Conservation (phyloP, 2,888 invertebrate species). For the Sacculina carcini region DNA sequence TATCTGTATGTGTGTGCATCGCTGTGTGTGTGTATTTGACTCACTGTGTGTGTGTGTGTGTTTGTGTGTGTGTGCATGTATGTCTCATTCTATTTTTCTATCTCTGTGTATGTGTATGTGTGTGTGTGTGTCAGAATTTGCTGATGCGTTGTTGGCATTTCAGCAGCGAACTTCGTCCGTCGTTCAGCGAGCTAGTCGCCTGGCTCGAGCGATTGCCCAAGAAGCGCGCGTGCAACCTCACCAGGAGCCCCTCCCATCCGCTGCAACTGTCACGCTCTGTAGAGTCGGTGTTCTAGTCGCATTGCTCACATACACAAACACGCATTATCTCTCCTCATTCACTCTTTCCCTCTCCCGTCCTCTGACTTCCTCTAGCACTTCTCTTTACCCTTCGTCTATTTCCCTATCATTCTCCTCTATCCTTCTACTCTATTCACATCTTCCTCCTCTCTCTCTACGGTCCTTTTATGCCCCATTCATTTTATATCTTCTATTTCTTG, state of each 20-base stretch:
- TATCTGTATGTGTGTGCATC: neutral
- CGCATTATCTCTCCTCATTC: neutral
- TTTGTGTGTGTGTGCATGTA: slow-evolving; percentile 7
- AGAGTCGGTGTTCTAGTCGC: slow-evolving; percentile 58
- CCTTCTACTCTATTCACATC: too few species aligned
- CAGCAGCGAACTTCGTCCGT: slow-evolving; percentile 55
- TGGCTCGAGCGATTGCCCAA: slow-evolving; percentile 76
- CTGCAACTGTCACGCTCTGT: slow-evolving; percentile 85
- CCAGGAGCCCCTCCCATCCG: slow-evolving; percentile 92
- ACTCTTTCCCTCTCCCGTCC: neutral
- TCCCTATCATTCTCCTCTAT: neutral
- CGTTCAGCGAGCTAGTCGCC: slow-evolving; percentile 54
- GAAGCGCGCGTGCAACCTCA: slow-evolving; percentile 74
- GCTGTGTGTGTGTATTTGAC: neutral
- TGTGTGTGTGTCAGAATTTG: slow-evolving; percentile 41
- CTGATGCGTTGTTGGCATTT: slow-evolving; percentile 91
- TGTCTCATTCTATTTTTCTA: too few species aligned
- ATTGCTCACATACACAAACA: neutral
- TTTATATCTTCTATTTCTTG: too few species aligned
- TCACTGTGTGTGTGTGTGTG: neutral
- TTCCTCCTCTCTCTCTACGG: too few species aligned
- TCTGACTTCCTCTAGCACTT: neutral
- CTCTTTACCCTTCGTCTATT: neutral
- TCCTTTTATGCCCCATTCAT: too few species aligned
- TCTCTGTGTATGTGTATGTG: slow-evolving; percentile 6